Base-by-base conservation (phyloP, 2,888 invertebrate species). In the Chironomus riparius region DNA sequence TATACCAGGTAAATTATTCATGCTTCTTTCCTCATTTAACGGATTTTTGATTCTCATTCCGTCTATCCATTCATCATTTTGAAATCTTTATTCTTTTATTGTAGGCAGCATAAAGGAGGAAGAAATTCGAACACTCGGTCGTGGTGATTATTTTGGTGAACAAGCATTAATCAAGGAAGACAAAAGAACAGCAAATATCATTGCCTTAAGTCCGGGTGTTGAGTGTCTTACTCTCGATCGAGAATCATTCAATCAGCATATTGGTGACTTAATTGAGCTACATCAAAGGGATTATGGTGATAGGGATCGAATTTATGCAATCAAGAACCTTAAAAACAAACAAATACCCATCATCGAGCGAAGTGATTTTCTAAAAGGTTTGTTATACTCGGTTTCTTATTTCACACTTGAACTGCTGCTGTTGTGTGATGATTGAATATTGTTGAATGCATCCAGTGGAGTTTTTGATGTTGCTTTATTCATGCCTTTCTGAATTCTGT, bases 131-230 rank as follows among this genome's bases (percentile, higher is more conserved):
- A 86, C 87, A 0, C 86, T 94, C 13, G 85, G 86, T 10, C 88
- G 90, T 68, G 95, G 95, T 0, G 90, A 94, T 78, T 96, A 92
- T 83, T 96, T 96, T 81, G 96, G 96, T 0, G 95, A 96, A 81
- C 90, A 93, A 80, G 95, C 96, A 1, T 85, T 96, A 72, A 86
- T 94, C 77, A 91, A 92, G 81, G 94, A 95, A 80, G 95, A 95
- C 81, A 90, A 92, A 75, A 87, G 97, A 65, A 93, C 97, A 47
- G 97, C 97, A 5, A 95, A 94, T 78, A 94, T 96, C 38, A 93
- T 93, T n/a, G 97, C 97, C 0, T 86, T 93, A 80, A 87, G 90
- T 75, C 89, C 95, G 56, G 89, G 95, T 77, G 90, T 95, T 78
- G 89, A 97, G 85, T 97, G 97, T 80, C 87, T 97, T 13, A 94